phyloP scores from a whole-genome alignment of 2,797 vertebrate genomes.

The Lemur catta region DNA sequence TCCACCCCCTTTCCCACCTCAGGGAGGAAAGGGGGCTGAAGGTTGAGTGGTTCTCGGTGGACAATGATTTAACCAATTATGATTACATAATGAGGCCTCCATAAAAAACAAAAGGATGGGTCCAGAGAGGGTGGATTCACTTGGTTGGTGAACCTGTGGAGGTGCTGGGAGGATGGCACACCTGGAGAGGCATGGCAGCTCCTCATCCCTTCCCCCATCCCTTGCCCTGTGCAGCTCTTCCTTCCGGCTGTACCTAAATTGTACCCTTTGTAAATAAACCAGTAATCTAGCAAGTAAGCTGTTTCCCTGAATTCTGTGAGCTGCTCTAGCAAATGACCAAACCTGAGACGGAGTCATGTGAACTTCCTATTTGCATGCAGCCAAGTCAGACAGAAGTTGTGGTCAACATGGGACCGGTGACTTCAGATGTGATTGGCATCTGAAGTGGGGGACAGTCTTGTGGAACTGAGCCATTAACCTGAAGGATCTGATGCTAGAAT shows the following conservation, averaged over 20 bases:
- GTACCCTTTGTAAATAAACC: not conserved
- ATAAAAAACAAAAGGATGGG: not conserved
- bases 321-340: not conserved
- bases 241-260: not conserved
- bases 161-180: not conserved
- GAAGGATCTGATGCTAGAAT: not conserved
- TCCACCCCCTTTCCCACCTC: not conserved
- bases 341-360: not conserved
- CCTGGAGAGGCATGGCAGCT: not conserved
- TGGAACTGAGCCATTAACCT: not conserved
- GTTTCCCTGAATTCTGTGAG: not conserved
- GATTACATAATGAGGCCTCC: not conserved
- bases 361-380: not conserved
- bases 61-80: not conserved
- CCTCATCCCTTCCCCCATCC: too few relatives aligned
- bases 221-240: not conserved
- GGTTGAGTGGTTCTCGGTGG: not conserved
- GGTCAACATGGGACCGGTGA: not conserved
- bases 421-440: not conserved
- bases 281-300: not conserved
- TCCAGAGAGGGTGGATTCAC: not conserved
- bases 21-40: not conserved
- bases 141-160: rapidly evolving
- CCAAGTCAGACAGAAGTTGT: not conserved
- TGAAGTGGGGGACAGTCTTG: not conserved